Conservation (phyloP, 2,888 invertebrate species). For the Hylaea fasciaria region DNA sequence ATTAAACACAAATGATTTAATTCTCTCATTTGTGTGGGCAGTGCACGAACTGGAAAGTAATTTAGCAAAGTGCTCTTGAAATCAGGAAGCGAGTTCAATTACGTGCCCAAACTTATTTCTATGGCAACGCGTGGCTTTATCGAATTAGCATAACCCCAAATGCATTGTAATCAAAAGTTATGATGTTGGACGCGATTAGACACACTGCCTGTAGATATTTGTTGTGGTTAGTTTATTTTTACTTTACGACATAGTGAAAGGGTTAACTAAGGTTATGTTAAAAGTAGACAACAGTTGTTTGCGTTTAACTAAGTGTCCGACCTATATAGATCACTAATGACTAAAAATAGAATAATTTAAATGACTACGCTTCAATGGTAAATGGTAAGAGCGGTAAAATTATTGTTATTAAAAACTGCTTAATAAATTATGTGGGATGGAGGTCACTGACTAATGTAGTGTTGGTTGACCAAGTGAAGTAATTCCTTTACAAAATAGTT, state of each 20-base stretch:
- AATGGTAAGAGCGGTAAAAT: too few species aligned
- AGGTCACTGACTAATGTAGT: too few species aligned
- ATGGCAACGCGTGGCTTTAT: slow-evolving; percentile 12
- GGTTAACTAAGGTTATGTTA: too few species aligned
- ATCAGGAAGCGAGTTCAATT: slow-evolving; percentile 24
- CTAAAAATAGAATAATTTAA: too few species aligned
- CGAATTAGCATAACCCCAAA: slow-evolving; percentile 15
- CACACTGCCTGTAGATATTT: background rate
- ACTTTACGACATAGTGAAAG: background rate
- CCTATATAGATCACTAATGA: too few species aligned
- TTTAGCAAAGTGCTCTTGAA: slow-evolving; percentile 21
- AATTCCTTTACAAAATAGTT: too few species aligned
- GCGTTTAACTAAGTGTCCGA: too few species aligned
- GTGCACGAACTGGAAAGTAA: slow-evolving; percentile 22
- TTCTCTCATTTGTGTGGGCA: slow-evolving; percentile 9
- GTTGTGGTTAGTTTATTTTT: background rate
- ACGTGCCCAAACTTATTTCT: slow-evolving; percentile 21
- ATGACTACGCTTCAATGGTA: too few species aligned
- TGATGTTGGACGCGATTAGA: slow-evolving; percentile 1
- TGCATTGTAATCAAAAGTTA: slow-evolving; percentile 1
- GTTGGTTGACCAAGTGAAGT: too few species aligned
- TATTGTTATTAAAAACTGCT: too few species aligned
- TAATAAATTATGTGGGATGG: too few species aligned
- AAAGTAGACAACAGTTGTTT: background rate
- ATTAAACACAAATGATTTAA: slow-evolving; percentile 1